Percentiles rank a stretch among this genome's conserved stretches.
These are phyloP conservation scores for Synanthedon formicaeformis DNA, from an alignment of 2,888 invertebrate species.

Conservation along the genomic window DNA sequence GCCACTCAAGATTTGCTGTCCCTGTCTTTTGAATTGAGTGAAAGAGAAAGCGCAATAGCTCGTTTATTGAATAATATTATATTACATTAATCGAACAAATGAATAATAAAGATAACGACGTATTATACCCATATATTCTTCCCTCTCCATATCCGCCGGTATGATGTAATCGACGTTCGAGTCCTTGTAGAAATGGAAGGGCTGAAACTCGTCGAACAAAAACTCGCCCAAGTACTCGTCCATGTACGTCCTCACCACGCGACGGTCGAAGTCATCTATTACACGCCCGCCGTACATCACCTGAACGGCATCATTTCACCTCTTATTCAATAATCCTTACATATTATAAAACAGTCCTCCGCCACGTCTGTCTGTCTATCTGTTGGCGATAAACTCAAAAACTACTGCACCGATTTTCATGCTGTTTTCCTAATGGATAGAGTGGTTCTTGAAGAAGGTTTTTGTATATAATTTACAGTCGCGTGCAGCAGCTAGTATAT, in stretches of 20 bases:
- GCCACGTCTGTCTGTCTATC: no score
- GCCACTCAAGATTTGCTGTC: no score
- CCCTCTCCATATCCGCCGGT: constrained; percentile 75
- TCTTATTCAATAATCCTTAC: background rate
- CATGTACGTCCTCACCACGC: constrained; percentile 89
- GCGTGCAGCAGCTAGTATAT: no score
- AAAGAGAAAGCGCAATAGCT: no score
- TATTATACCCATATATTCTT: constrained; percentile 76
- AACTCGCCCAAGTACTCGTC: constrained; percentile 96
- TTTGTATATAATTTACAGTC: no score
- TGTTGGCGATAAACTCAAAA: no score
- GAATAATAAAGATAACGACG: no score
- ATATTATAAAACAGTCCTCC: background rate
- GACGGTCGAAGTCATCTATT: constrained; percentile 90
- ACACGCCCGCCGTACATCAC: constrained; percentile 96
- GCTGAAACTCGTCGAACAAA: constrained; percentile 90
- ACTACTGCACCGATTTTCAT: no score
- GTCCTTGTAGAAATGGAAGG: constrained; percentile 89
- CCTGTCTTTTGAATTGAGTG: no score
- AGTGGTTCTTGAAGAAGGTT: no score
- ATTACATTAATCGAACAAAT: background rate
- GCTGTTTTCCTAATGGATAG: no score
- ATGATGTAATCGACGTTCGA: constrained; percentile 81
- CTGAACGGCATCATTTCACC: constrained; percentile 33
- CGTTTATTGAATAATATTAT: no score